Base-by-base conservation (phyloP, 2,113 vertebrate species). In the Anser cygnoides region DNA sequence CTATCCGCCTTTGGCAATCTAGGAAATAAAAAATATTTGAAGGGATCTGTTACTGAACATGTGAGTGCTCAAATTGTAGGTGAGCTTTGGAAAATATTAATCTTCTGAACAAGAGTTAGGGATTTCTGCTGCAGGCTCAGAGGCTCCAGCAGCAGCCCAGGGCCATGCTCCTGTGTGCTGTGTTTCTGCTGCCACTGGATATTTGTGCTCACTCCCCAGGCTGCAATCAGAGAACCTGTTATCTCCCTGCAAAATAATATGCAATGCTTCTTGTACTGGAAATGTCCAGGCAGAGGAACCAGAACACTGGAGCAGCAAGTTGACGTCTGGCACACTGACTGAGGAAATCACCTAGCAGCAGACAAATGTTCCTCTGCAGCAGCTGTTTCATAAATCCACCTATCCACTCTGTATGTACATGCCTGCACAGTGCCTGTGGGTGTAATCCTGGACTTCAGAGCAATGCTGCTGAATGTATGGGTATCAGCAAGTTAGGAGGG, bases 401-500 rank as follows among this genome's bases (percentile, higher is more conserved):
- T 31, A 13, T 37, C 57, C 74, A 3, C 20, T 8, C 16, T 5
- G 33, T 3, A 5, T 1, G 19, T 6, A 14, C 21, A 1, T 2
- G 39, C 65, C 5, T 3, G 23, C 12, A 6, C 2, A 3, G 28
- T 13, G 49, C 20, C 39, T 22, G 41, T 3, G 4, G 4, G 15
- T 13, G 41, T 6, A 6, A 25, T 5, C 63, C 83, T 6, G 10
- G 65, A 54, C 68, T 17, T 11, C 52, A 5, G n/a, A 5, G 7
- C 0, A 1, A 19, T 11, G 44, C 81, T 87, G 26, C 43, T 22
- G 73, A 15, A 22, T 0, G 1, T 3, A 3, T 3, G 12, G 19
- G 3, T 6, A 14, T 19, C 28, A 28, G 31, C 55, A 6, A 19
- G 23, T 2, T 75, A 23, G 25, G 39, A 19, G 15, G 35, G 6